Percentiles rank a stretch among this genome's conserved stretches.
Conservation (phyloP, 1,140 invertebrate species). For the Leptestheria dahalacensis region DNA sequence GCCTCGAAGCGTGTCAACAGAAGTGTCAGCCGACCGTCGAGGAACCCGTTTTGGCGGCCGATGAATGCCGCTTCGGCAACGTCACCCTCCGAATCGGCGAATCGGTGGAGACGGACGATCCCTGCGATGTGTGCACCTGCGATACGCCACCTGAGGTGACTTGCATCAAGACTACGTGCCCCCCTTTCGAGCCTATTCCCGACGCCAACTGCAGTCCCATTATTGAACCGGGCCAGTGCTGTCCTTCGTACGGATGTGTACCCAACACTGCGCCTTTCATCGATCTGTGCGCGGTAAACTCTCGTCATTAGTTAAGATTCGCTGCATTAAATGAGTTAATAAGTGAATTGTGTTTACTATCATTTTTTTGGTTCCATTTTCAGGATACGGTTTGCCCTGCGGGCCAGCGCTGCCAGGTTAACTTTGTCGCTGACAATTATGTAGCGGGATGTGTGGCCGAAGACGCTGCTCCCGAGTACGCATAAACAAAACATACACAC, state of each 20-base stretch:
- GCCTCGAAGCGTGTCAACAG: constrained; percentile 59
- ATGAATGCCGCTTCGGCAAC: constrained; percentile 3
- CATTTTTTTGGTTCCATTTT: no score
- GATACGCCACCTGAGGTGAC: constrained; percentile 10
- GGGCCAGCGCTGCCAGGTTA: no score
- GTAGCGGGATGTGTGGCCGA: no score
- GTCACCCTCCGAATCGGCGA: constrained; percentile 1
- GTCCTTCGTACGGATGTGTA: constrained; percentile 1
- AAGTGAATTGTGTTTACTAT: not conserved
- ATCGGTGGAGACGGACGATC: not conserved
- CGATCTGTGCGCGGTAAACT: constrained; percentile 2
- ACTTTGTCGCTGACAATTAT: no score
- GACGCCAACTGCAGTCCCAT: not conserved
- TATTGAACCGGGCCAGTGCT: not conserved
- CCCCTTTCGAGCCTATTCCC: not conserved
- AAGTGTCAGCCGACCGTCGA: constrained; percentile 47
- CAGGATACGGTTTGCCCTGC: no score
- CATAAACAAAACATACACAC: no score
- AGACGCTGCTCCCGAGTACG: no score
- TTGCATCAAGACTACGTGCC: not conserved
- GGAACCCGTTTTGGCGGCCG: no score
- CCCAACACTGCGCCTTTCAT: not conserved
- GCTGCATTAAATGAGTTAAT: not conserved
- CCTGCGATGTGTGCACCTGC: constrained; percentile 7
- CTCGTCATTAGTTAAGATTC: not conserved